Conservation (phyloP, 1,140 invertebrate genomes). For the Zaprionus camerounensis region DNA sequence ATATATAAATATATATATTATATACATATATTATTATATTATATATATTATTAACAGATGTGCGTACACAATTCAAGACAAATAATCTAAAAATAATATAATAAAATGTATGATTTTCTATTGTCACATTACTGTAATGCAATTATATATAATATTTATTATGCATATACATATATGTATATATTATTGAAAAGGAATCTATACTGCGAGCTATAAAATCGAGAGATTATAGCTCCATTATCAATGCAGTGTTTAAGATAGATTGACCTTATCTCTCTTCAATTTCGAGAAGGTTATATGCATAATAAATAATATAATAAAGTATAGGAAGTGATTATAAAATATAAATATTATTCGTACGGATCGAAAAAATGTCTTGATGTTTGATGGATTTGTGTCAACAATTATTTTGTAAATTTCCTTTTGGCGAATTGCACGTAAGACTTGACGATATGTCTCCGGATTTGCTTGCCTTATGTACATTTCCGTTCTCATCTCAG, state of each 20-base stretch:
- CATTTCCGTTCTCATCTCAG: slow-evolving; percentile 90
- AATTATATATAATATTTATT: neutral
- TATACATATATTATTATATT: neutral
- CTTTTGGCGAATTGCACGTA: slow-evolving; percentile 92
- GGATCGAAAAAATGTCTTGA: slow-evolving; percentile 91
- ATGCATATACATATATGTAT: neutral
- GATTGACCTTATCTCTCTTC: no score
- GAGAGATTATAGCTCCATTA: no score
- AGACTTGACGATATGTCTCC: slow-evolving; percentile 90
- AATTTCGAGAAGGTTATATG: neutral
- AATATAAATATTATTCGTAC: slow-evolving; percentile 84
- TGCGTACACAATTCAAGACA: neutral
- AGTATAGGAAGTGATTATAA: neutral
- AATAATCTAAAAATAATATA: neutral
- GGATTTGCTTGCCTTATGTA: slow-evolving; percentile 92
- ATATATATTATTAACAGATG: neutral
- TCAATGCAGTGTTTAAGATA: no score
- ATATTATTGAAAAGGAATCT: no score
- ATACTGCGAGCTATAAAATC: no score
- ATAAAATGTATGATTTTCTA: neutral
- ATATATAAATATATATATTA: neutral
- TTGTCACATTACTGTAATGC: neutral
- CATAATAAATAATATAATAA: neutral
- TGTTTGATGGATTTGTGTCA: slow-evolving; percentile 91
- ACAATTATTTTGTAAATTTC: slow-evolving; percentile 94